These are phyloP conservation scores for Danio aesculapii DNA, from an alignment of 2,797 vertebrate species.

Conservation along the genomic window DNA sequence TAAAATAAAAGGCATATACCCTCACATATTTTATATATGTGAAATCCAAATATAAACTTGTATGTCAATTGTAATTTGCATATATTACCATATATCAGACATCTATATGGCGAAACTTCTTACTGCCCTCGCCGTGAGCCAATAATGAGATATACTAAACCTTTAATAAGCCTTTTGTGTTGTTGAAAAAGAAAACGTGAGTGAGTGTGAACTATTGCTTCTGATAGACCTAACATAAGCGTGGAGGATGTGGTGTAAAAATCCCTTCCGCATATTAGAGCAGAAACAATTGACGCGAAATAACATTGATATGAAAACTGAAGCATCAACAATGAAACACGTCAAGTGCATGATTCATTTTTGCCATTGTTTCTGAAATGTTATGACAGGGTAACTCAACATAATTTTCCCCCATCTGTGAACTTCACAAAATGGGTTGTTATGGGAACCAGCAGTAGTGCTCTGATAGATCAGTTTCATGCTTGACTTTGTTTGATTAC, in stretches of 20 bases:
- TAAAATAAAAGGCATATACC: no score
- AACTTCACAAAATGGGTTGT: conserved; percentile 7
- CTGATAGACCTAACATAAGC: conserved; percentile 6
- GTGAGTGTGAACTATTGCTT: not conserved
- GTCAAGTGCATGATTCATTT: not conserved
- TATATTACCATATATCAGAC: no score
- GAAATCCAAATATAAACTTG: no score
- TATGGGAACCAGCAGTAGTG: not conserved
- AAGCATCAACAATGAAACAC: not conserved
- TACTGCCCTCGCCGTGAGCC: no score
- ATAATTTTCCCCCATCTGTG: not conserved
- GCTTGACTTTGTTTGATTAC: not conserved
- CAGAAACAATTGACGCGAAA: not conserved
- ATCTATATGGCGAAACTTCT: no score
- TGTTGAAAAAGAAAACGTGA: not conserved
- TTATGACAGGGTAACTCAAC: not conserved
- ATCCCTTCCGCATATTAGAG: not conserved
- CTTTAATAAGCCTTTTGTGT: not conserved
- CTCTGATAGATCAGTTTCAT: not conserved
- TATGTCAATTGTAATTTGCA: no score
- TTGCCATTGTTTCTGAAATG: not conserved
- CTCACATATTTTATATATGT: no score
- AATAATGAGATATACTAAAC: no score
- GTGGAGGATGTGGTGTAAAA: not conserved
- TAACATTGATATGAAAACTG: not conserved